Base-by-base conservation (phyloP, 2,888 invertebrate genomes). In the Oxytorus armatus region DNA sequence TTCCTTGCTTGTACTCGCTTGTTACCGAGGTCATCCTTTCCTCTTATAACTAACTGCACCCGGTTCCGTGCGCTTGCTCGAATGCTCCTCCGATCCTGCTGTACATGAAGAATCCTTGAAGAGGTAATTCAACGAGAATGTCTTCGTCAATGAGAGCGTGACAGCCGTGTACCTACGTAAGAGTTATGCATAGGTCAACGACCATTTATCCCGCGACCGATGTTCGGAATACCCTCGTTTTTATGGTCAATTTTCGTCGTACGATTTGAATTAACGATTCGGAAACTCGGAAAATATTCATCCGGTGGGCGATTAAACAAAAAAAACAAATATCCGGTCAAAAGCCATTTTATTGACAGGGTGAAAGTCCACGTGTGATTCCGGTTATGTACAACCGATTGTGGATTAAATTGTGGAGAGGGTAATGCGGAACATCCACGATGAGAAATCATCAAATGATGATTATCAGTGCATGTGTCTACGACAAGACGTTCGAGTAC, bases 1-100 rank as follows among this genome's bases (percentile, higher is more conserved):
- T 65, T 77, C 65, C 70, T 77, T 65, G 47, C 63, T 59, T 39
- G 59, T 72, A 63, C 63, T 69, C 36, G 55, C 77, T 77, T 49
- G 70, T 65, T 51, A 47, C 55, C 36, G 33, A 21, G 53, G 18
- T 61, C 47, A 42, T 69, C 57, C 68, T 75, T 75, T 25, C 39
- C 47, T 59, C 61, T 53, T 44, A 23, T 23, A 36, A 66, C 36
- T 39, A 25, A 74, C 55, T 49, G 23, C 14, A 23, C 21, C 47
- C 51, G 47, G 11, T 42, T n/a, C 16, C 23, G 14, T 18, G 16
- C 36, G 25, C 39, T 25, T 18, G 21, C 61, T 72, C 61, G n/a
- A 70, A 47, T 36, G 33, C 36, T 63, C 36, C 33, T 16, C 2
- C 57, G 33, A 66, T 77, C 49, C 65, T 3, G n/a, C 36, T 25